Conservation (phyloP, 2,113 vertebrate species). For the Rhodinocichla rosea region DNA sequence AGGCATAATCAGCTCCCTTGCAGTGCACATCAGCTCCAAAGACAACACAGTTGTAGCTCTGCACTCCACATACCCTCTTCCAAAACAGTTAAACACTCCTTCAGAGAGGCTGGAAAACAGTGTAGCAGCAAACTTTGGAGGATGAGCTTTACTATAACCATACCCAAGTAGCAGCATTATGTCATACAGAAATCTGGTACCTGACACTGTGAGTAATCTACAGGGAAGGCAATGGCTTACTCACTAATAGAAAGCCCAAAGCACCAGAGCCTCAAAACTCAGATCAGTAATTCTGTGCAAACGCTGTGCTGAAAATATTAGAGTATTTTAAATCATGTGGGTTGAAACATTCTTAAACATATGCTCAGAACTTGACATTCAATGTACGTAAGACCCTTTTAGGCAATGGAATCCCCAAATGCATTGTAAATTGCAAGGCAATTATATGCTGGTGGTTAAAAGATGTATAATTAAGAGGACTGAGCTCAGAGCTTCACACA, state of each 20-base stretch:
- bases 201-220: neutral
- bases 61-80: neutral
- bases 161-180: neutral
- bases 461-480: conserved; percentile 51
- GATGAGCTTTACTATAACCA: neutral
- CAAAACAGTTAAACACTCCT: neutral
- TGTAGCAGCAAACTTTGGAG: neutral
- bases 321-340: neutral
- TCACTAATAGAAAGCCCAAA: neutral
- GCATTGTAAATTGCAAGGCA: conserved; percentile 43
- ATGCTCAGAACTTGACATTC: conserved; percentile 23
- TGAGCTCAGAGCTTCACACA: conserved; percentile 16
- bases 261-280: neutral
- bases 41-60: neutral
- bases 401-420: conserved; percentile 47
- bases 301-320: neutral
- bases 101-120: neutral
- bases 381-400: neutral
- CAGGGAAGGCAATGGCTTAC: neutral
- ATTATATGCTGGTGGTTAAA: conserved; percentile 39
- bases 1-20: neutral
- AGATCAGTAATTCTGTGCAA: neutral
- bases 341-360: neutral
- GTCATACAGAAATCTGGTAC: neutral
- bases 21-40: neutral